Evolutionary conservation across 2,888 invertebrate species (phyloP).

Genomic region (Synergus umbraculus): DNA sequence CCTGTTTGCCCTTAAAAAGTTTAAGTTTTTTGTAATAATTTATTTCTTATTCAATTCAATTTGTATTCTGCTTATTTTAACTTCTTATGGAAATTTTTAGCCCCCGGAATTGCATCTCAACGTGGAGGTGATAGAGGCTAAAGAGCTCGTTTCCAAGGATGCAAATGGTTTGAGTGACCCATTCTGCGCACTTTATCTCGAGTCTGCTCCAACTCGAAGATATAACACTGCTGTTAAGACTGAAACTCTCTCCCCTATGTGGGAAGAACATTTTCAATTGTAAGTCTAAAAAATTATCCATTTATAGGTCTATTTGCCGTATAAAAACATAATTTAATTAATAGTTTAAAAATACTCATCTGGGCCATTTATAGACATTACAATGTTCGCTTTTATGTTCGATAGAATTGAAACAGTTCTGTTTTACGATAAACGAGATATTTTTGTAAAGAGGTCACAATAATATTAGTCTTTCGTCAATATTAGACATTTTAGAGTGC

Average conservation of each 20-base stretch:
- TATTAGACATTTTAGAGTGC: background rate
- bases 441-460: slow-evolving; percentile 9
- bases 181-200: slow-evolving; percentile 94
- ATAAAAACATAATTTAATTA: background rate
- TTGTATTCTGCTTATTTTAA: background rate
- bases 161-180: slow-evolving; percentile 97
- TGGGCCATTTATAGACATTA: too few species aligned
- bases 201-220: slow-evolving; percentile 86
- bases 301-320: background rate
- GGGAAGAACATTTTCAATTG: slow-evolving; percentile 99
- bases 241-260: slow-evolving; percentile 92
- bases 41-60: background rate
- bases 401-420: background rate
- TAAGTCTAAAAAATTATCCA: slow-evolving; percentile 79
- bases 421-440: background rate
- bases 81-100: slow-evolving; percentile 64
- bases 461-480: background rate
- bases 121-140: slow-evolving; percentile 91
- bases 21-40: too few species aligned
- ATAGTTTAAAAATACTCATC: background rate
- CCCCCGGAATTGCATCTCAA: slow-evolving; percentile 91
- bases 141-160: slow-evolving; percentile 90
- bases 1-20: too few species aligned
- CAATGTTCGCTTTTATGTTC: too few species aligned
- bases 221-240: slow-evolving; percentile 95